A percentile compares a stretch with the other conserved stretches of the same genome.
These are phyloP conservation scores for Cettia cetti DNA, from an alignment of 2,113 vertebrate genomes.

Conservation along the genomic window DNA sequence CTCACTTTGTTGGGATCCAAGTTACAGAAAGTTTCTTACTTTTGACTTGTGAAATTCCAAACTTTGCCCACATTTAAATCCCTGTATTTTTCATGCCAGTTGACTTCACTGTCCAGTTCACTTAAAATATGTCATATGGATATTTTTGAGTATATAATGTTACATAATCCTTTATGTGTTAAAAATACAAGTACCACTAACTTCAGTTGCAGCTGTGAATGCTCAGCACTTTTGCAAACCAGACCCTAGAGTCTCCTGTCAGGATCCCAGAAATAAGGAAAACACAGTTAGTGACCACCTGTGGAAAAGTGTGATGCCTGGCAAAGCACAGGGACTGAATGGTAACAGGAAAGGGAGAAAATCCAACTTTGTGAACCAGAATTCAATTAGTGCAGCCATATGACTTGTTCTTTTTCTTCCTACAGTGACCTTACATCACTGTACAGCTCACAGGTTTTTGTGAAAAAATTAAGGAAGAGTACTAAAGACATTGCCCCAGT, in stretches of 20 bases:
- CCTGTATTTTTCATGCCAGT: background rate
- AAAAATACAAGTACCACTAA: constrained; percentile 18
- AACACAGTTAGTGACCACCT: constrained; percentile 37
- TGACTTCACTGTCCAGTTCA: constrained; percentile 12
- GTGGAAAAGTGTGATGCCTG: constrained; percentile 53
- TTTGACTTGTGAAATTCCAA: constrained; percentile 23
- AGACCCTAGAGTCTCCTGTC: background rate
- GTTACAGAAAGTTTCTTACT: background rate
- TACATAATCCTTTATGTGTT: constrained; percentile 5
- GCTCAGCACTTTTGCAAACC: constrained; percentile 29
- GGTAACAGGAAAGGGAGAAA: background rate
- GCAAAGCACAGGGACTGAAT: background rate
- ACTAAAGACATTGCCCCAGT: background rate
- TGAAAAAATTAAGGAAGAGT: background rate
- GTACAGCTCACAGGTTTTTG: background rate
- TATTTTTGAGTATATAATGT: constrained; percentile 12
- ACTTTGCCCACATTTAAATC: constrained; percentile 10
- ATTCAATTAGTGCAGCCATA: accelerated
- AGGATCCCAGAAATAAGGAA: constrained; percentile 33
- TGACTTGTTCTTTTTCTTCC: background rate
- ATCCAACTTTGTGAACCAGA: background rate
- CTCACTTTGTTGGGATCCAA: background rate
- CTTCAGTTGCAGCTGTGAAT: constrained; percentile 49
- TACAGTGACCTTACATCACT: background rate
- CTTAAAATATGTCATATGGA: background rate